Evolutionary conservation across 2,888 invertebrate species (phyloP).

Genomic region (Lutraria lutraria): DNA sequence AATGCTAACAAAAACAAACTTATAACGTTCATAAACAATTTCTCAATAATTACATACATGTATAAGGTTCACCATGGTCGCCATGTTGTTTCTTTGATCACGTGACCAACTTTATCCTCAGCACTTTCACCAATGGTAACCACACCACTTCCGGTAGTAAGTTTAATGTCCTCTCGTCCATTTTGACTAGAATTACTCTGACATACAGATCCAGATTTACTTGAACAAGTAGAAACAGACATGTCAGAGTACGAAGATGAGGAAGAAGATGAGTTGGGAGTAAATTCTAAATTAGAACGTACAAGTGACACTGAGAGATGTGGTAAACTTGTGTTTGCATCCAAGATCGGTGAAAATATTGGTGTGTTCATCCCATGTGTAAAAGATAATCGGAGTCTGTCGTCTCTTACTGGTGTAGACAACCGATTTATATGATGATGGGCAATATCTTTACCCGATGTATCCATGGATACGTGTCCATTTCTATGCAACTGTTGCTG

Average conservation of each 20-base stretch:
- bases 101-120: conserved; percentile 36
- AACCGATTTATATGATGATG: neutral
- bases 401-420: neutral
- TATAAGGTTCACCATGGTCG: conserved; percentile 11
- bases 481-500: neutral
- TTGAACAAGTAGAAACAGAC: neutral
- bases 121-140: conserved; percentile 25
- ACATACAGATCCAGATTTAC: neutral
- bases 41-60: conserved; percentile 68
- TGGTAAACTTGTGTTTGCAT: conserved; percentile 11
- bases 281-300: neutral
- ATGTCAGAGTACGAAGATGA: neutral
- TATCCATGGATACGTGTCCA: neutral
- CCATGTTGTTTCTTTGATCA: conserved; percentile 41
- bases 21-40: conserved; percentile 16
- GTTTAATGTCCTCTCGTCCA: neutral
- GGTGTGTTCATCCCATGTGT: neutral
- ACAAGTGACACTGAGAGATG: conserved; percentile 12
- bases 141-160: neutral
- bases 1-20: neutral
- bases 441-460: neutral
- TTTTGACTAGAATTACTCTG: neutral
- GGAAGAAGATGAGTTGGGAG: neutral
- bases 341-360: conserved; percentile 15
- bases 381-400: neutral